Conservation (phyloP, 2,888 invertebrate species). For the Aleiodes alternator region DNA sequence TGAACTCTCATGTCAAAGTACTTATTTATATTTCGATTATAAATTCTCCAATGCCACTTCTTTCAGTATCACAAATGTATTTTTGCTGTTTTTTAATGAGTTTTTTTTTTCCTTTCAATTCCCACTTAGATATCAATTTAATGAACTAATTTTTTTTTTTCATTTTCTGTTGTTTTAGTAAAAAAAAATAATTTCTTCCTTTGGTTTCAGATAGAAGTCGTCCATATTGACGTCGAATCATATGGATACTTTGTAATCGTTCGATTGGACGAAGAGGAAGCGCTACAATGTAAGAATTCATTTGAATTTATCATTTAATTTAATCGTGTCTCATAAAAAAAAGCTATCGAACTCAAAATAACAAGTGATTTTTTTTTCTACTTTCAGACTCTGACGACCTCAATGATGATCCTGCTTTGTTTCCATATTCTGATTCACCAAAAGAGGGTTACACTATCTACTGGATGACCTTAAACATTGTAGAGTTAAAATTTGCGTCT, state of each 20-base stretch:
- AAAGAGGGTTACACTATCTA: constrained; percentile 22
- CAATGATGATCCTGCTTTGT: constrained; percentile 2
- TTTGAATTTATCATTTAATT: neutral
- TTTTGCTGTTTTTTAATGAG: too few relatives aligned
- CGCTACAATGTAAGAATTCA: constrained; percentile 10
- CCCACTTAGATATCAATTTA: constrained; percentile 2
- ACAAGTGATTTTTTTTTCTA: neutral
- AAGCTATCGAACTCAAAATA: neutral
- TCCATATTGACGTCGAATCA: constrained; percentile 1
- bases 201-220: too few relatives aligned
- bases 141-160: constrained; percentile 21
- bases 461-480: constrained; percentile 15
- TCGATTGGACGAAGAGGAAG: constrained; percentile 4
- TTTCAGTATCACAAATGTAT: constrained; percentile 4
- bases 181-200: too few relatives aligned
- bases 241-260: neutral
- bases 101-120: constrained; percentile 1
- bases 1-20: constrained; percentile 25
- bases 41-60: constrained; percentile 18
- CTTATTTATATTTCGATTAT: constrained; percentile 19
- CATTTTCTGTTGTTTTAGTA: too few relatives aligned
- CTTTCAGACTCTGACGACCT: constrained; percentile 18
- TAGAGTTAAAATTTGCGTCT: neutral
- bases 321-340: neutral
- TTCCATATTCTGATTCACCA: neutral